These are phyloP conservation scores for Linepithema humile DNA, from an alignment of 1,140 invertebrate genomes.

Conservation along the genomic window DNA sequence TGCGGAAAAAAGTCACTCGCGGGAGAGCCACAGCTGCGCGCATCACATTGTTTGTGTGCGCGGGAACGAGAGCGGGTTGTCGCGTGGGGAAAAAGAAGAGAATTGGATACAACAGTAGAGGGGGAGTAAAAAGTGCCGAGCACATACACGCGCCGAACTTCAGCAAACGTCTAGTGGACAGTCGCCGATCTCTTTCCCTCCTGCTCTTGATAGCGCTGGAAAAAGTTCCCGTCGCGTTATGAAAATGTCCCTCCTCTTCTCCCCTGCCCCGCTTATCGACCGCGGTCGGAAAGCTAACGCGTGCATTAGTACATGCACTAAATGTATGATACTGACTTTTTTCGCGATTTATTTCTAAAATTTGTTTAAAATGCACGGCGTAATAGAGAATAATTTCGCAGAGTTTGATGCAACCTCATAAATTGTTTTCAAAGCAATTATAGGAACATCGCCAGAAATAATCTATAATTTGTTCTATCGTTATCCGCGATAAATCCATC, in stretches of 20 bases:
- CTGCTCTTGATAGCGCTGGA: constrained; percentile 38
- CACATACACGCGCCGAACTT: constrained; percentile 47
- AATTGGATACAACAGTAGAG: constrained; percentile 6
- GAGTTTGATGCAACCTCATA: constrained; percentile 9
- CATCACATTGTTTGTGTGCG: constrained; percentile 57
- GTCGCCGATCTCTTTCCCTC: constrained; percentile 35
- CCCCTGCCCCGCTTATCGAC: not conserved
- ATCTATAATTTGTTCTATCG: constrained; percentile 7
- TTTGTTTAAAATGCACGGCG: not conserved
- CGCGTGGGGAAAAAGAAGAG: constrained; percentile 6
- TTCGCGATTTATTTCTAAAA: too few relatives aligned
- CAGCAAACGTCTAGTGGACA: constrained; percentile 55
- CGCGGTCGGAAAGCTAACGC: not conserved
- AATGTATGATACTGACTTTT: not conserved
- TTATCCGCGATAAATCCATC: constrained; percentile 52
- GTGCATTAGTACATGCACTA: not conserved
- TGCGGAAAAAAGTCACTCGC: constrained; percentile 59
- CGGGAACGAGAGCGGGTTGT: not conserved
- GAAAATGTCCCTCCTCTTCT: constrained; percentile 5
- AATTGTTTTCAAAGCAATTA: constrained; percentile 13
- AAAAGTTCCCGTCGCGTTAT: constrained; percentile 49
- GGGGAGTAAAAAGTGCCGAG: constrained; percentile 38
- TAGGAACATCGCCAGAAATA: constrained; percentile 6
- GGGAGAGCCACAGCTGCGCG: constrained; percentile 57
- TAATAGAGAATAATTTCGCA: not conserved